Conservation (phyloP, 2,113 vertebrate species). For the Anguilla japonica region DNA sequence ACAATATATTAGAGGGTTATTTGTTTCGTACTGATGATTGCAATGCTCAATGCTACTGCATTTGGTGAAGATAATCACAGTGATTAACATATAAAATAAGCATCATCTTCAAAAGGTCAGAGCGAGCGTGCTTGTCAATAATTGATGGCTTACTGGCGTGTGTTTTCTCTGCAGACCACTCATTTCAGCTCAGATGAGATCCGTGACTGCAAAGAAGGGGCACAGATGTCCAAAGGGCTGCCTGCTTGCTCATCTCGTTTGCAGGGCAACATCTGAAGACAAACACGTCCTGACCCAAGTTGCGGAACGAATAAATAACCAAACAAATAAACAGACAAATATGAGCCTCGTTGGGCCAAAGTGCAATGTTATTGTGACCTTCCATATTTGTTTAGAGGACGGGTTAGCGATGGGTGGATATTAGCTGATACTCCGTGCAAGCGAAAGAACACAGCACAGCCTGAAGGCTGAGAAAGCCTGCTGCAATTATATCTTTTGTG, state of each 20-base stretch:
- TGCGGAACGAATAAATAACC: conserved; percentile 11
- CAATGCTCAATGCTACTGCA: neutral
- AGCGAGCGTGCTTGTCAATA: neutral
- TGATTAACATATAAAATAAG: neutral
- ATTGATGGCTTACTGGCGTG: conserved; percentile 4
- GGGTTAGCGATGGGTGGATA: neutral
- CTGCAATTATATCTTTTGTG: conserved; percentile 7
- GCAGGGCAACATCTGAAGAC: neutral
- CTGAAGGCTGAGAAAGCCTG: neutral
- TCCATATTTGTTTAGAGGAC: neutral
- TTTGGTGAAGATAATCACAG: conserved; percentile 1
- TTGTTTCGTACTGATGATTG: neutral
- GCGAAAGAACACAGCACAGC: neutral
- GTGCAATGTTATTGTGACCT: conserved; percentile 5
- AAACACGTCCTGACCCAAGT: neutral
- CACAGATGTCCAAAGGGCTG: neutral
- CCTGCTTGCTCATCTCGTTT: neutral
- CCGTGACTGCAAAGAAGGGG: neutral
- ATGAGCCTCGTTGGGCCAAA: neutral
- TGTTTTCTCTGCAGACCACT: neutral
- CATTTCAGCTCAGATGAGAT: conserved; percentile 3
- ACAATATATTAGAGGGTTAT: neutral
- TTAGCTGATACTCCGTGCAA: neutral
- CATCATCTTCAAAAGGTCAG: neutral
- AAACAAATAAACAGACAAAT: neutral